These are phyloP conservation scores for Actenoides lindsayi DNA, from an alignment of 2,113 vertebrate genomes.

Conservation along the genomic window DNA sequence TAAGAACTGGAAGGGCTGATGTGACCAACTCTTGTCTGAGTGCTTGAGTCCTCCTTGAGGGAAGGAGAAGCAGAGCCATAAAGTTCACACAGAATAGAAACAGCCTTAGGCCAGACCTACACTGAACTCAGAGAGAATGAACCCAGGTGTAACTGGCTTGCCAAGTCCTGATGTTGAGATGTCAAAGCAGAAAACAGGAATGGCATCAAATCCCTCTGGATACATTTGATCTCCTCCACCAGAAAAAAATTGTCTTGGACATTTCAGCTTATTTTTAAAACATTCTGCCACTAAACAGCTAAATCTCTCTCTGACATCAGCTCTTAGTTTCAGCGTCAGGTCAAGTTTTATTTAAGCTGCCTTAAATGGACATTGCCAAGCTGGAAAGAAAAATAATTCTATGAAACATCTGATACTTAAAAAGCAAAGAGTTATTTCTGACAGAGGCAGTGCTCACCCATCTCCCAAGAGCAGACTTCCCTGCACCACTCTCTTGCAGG, in stretches of 20 bases:
- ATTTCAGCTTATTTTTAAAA: conserved; percentile 37
- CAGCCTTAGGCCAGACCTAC: not conserved
- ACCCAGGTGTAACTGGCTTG: not conserved
- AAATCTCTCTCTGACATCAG: conserved; percentile 5
- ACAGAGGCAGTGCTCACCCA: not conserved
- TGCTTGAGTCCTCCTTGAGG: not conserved
- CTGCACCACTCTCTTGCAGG: not conserved
- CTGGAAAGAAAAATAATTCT: conserved; percentile 51
- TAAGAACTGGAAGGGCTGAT: not conserved
- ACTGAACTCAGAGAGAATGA: not conserved
- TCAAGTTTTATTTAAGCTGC: conserved; percentile 24
- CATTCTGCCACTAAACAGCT: not conserved
- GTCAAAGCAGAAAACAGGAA: not conserved
- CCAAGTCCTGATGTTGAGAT: not conserved
- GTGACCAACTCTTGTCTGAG: not conserved
- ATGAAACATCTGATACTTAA: conserved; percentile 21
- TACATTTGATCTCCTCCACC: not conserved
- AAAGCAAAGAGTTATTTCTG: conserved; percentile 27
- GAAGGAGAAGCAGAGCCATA: not conserved
- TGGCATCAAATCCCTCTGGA: not conserved
- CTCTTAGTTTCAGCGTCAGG: not conserved
- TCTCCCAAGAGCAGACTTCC: not conserved
- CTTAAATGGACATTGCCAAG: conserved; percentile 12
- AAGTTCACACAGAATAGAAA: not conserved
- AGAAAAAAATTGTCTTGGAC: not conserved